Base-by-base conservation (phyloP, 2,888 invertebrate genomes). In the Heliconius erato region DNA sequence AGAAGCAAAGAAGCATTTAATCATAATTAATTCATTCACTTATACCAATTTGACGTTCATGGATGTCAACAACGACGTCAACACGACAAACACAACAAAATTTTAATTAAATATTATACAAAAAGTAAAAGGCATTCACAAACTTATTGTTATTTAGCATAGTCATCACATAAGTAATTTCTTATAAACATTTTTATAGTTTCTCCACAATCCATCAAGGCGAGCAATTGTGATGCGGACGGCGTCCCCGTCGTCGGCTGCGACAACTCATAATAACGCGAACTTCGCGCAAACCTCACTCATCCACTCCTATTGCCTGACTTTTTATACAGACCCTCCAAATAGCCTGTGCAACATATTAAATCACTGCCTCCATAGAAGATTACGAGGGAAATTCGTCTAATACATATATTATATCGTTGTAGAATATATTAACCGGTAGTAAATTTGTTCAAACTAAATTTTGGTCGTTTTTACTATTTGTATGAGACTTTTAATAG, bases 221-320 rank as follows among this genome's bases (percentile, higher is more conserved):
- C 19, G 40, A 79, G 81, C 84, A 86, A 87, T 89, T 87, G 86
- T 85, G 83, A 86, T 87, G 84, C 87, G 80, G 82, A 80, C 71
- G 86, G 86, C 87, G 86, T 86, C 79, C 85, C 74, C 71, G 87
- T 84, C 87, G 85, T 86, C 89, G 87, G 87, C 87, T 88, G 88
- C 85, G 88, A 87, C 88, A 87, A 86, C 86, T 88, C 87, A 88
- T 89, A 88, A 88, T 86, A 86, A 82, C 84, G 83, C 81, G 79
- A 86, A 84, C 84, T 83, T 82, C 80, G 79, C 85, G 80, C 84
- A 85, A 87, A 88, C 85, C 86, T 87, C 84, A 83, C 85, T 83
- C 80, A 80, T 82, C 80, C 82, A 81, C 83, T 85, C 81, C 74
- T 82, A 83, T 83, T 82, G 74, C 84, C 72, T 77, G 77, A 82